These are phyloP conservation scores for Bombus fervidus DNA, from an alignment of 1,140 invertebrate species.

Conservation along the genomic window DNA sequence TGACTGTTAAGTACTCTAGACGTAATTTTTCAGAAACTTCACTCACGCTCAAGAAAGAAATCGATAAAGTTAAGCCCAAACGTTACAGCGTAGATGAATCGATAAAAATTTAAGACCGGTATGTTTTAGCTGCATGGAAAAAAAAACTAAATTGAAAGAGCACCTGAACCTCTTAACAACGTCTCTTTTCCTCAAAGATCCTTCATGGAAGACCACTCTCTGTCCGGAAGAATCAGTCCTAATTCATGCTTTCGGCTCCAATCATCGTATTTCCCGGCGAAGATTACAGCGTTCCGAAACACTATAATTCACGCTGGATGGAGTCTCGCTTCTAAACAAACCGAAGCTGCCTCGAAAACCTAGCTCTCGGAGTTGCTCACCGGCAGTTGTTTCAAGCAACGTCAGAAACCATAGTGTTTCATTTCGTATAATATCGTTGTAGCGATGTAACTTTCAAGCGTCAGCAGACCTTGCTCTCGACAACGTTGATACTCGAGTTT, in stretches of 20 bases:
- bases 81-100: neutral
- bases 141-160: conserved; percentile 1
- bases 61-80: neutral
- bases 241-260: conserved; percentile 39
- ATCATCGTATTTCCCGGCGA: conserved; percentile 45
- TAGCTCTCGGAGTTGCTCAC: neutral
- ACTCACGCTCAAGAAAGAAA: neutral
- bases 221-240: conserved; percentile 29
- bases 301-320: conserved; percentile 27
- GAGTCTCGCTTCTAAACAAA: conserved; percentile 29
- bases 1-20: no score
- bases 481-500: neutral
- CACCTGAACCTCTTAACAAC: neutral
- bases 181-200: neutral
- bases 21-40: neutral
- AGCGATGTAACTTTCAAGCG: neutral
- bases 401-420: neutral
- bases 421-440: neutral
- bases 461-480: neutral
- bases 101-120: neutral
- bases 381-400: no score
- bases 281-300: conserved; percentile 36
- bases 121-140: neutral
- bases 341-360: conserved; percentile 4
- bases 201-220: neutral